Base-by-base conservation (phyloP, 2,797 vertebrate genomes). In the Ctenopoma kingsleyae region DNA sequence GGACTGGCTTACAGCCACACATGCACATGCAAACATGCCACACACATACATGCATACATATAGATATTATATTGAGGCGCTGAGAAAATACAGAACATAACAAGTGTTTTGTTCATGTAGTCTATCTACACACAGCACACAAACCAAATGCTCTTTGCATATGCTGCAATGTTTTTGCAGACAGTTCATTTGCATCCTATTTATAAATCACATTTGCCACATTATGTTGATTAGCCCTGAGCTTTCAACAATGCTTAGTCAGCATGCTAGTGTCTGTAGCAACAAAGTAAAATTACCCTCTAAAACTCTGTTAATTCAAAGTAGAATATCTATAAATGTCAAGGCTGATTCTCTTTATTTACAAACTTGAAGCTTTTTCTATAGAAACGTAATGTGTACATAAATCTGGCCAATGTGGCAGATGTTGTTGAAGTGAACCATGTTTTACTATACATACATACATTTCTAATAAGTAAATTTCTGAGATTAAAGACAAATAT, bases 1-100 rank as follows among this genome's bases (percentile, higher is more conserved):
- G 27, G 76, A 81, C 65, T 61, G 8, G 69, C 84, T 71, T 67
- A 23, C 54, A 78, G 74, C 63, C 82, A 75, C 78, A 86, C 76
- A 81, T 77, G 71, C 59, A 69, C 55, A 50, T 40, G 43, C 41
- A 43, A 8, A 43, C 41, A 43, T 43, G 47, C 50, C 72, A 70
- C 67, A 78, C 66, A 66, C 44, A 60, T 32, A 67, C n/a, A 67
- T 32, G 65, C n/a, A 67, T 44, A 49, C 52, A 69, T 17, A 32
- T 32, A 32, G 56, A 66, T 66, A 53, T 49, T 40, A 74, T 62
- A 72, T 19, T 78, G 68, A 49, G 20, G 43, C 7, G 12, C 68
- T 51, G 70, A 78, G 62, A 86, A 78, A 78, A 87, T 74, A 85
- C 51, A 53, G 65, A 78, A 54, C 58, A 57, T 20, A 61, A 54